These are phyloP conservation scores for Metellina segmentata DNA, from an alignment of 2,888 invertebrate species.

Conservation along the genomic window DNA sequence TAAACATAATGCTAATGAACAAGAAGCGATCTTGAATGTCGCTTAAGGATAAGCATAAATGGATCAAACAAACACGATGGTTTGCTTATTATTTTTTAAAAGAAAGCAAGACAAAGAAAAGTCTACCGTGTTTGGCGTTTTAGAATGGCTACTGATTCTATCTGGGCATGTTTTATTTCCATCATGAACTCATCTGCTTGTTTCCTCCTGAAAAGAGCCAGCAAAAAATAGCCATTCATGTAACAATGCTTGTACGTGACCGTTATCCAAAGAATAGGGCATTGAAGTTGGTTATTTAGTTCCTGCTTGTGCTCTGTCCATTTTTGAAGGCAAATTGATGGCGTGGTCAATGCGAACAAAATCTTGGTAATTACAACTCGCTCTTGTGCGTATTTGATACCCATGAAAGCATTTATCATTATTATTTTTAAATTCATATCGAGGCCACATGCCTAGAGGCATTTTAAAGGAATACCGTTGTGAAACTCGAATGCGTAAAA, in stretches of 20 bases:
- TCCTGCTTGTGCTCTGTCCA: background rate
- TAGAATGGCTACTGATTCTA: conserved; percentile 36
- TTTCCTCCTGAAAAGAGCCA: conserved; percentile 2
- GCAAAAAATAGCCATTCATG: conserved; percentile 2
- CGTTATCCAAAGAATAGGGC: background rate
- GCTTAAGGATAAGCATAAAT: conserved; percentile 30
- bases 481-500: too few relatives aligned
- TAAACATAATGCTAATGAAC: conserved; percentile 54
- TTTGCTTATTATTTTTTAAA: background rate
- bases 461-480: too few relatives aligned
- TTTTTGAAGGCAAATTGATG: conserved; percentile 1
- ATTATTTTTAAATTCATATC: too few relatives aligned
- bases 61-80: conserved; percentile 10
- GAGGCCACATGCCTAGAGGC: too few relatives aligned
- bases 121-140: background rate
- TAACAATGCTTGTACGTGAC: conserved; percentile 9
- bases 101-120: conserved; percentile 3
- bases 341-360: background rate
- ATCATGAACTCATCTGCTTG: conserved; percentile 29
- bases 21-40: conserved; percentile 22
- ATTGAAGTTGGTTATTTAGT: background rate
- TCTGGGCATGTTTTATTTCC: conserved; percentile 34
- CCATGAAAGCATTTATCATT: background rate
- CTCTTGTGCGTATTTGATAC: background rate
- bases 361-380: background rate